These are phyloP conservation scores for Anadara kagoshimensis DNA, from an alignment of 1,140 invertebrate species.

Conservation along the genomic window DNA sequence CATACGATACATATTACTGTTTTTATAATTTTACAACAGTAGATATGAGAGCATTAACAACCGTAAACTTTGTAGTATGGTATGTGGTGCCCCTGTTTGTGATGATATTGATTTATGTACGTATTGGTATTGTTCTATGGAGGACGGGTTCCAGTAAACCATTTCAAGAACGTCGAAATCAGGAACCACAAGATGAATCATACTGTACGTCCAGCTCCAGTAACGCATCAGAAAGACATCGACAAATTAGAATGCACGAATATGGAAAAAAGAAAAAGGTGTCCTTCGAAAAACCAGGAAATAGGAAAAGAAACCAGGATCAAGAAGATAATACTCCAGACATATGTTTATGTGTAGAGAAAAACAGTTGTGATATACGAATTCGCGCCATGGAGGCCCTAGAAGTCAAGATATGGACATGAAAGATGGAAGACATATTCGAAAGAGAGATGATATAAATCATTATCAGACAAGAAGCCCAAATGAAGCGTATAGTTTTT, in stretches of 20 bases:
- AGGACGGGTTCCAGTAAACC: conserved; percentile 35
- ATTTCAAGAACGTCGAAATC: neutral
- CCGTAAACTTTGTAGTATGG: conserved; percentile 72
- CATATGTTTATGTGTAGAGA: too few relatives aligned
- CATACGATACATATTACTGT: conserved; percentile 33
- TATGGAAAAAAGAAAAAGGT: neutral
- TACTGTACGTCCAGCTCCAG: conserved; percentile 1
- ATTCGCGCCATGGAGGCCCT: too few relatives aligned
- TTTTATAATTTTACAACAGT: conserved; percentile 36
- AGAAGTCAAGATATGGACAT: too few relatives aligned
- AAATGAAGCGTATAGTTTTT: neutral
- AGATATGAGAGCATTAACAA: conserved; percentile 46
- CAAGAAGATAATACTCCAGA: too few relatives aligned
- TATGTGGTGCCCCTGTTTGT: conserved; percentile 87
- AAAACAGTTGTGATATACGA: too few relatives aligned
- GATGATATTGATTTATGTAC: conserved; percentile 89
- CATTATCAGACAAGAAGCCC: too few relatives aligned
- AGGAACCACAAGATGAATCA: conserved; percentile 5
- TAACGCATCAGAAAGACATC: neutral
- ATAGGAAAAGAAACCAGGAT: too few relatives aligned
- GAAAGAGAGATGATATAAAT: too few relatives aligned
- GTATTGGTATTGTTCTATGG: conserved; percentile 80
- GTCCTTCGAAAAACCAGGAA: neutral
- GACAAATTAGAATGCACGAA: neutral
- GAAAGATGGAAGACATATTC: too few relatives aligned